phyloP scores from a whole-genome alignment of 2,797 vertebrate genomes.

The Lacerta viridis region DNA sequence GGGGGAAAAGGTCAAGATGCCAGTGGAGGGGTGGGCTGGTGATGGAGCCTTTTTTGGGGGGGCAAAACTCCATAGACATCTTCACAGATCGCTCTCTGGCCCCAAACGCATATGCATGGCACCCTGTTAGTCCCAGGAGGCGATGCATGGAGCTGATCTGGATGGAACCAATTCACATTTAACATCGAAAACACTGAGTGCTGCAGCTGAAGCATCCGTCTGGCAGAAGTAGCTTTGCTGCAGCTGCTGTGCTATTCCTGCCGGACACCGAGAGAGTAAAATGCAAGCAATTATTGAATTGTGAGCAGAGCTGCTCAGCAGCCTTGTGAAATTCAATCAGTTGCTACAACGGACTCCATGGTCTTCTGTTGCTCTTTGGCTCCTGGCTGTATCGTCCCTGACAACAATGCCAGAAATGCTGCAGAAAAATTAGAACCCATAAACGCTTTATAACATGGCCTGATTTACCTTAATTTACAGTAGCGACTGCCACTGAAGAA shows the following conservation, averaged over 20 bases:
- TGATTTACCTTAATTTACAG: background rate
- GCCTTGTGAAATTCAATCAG: slow-evolving; percentile 8
- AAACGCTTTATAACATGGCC: slow-evolving; percentile 20
- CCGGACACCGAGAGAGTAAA: slow-evolving; percentile 33
- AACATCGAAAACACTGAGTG: background rate
- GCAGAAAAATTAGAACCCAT: background rate
- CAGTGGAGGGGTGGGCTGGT: background rate
- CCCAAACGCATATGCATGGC: background rate
- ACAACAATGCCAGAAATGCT: background rate
- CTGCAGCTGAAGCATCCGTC: fast-evolving
- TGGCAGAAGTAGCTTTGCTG: background rate
- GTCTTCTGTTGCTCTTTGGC: background rate
- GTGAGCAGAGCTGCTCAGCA: background rate
- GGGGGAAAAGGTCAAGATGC: background rate
- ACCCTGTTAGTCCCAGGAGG: background rate
- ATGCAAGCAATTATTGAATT: background rate
- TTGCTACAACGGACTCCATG: slow-evolving; percentile 12
- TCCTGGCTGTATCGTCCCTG: background rate
- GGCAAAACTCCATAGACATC: background rate
- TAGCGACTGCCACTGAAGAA: background rate
- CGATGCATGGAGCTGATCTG: background rate
- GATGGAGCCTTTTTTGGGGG: background rate
- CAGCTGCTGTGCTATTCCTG: slow-evolving; percentile 30
- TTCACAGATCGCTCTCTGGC: background rate
- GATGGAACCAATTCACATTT: slow-evolving; percentile 26